A percentile compares a stretch with the other conserved stretches of the same genome.
phyloP scores from a whole-genome alignment of 1,140 invertebrate genomes.

The Ceratosolen fusciceps region DNA sequence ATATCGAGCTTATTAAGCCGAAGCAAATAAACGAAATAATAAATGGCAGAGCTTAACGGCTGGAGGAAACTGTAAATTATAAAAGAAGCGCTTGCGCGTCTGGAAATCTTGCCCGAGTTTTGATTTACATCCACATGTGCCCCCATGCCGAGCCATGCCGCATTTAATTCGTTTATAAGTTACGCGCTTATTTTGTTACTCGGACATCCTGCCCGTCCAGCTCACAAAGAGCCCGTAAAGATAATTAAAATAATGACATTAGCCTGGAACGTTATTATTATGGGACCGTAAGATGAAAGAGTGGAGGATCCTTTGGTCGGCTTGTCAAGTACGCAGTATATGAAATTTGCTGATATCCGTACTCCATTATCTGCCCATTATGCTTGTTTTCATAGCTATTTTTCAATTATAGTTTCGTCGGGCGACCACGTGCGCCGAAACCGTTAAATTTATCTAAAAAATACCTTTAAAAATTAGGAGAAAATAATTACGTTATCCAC shows the following conservation, averaged over 20 bases:
- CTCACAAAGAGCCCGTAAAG: constrained; percentile 6
- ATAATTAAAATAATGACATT: constrained; percentile 24
- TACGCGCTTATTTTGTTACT: constrained; percentile 6
- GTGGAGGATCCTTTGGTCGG: background rate
- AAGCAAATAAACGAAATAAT: too few species aligned
- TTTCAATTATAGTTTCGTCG: too few species aligned
- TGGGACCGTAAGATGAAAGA: background rate
- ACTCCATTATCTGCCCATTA: too few species aligned
- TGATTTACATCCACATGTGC: background rate
- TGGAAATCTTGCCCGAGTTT: constrained; percentile 15
- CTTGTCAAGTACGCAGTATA: too few species aligned
- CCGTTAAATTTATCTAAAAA: too few species aligned
- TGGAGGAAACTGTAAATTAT: background rate
- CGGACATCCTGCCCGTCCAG: constrained; percentile 1
- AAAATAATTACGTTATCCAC: too few species aligned
- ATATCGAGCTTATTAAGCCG: too few species aligned
- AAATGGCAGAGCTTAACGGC: background rate
- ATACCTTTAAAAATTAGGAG: too few species aligned
- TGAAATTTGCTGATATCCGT: too few species aligned
- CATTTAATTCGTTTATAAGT: constrained; percentile 33
- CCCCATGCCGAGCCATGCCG: background rate
- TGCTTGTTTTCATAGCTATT: too few species aligned
- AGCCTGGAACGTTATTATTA: background rate
- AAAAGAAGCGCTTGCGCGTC: background rate
- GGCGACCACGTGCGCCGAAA: too few species aligned